Evolutionary conservation across 2,888 invertebrate species (phyloP).

Genomic region (Caradrina clavipalpis): DNA sequence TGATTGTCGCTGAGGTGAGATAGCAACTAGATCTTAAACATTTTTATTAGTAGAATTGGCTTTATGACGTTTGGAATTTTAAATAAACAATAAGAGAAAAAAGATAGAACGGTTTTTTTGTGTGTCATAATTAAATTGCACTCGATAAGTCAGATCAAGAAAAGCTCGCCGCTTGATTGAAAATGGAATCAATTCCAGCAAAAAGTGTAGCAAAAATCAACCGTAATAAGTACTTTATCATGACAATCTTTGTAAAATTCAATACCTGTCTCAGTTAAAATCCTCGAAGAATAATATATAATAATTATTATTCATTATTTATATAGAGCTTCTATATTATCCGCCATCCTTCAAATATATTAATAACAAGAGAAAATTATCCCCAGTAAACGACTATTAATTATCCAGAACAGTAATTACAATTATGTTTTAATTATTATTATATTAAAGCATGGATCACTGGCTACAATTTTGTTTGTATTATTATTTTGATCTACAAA

Average conservation of each 20-base stretch:
- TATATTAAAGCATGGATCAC: conserved; percentile 14
- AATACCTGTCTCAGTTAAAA: neutral
- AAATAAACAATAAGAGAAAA: too few relatives aligned
- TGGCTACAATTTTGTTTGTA: conserved; percentile 20
- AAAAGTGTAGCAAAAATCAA: neutral
- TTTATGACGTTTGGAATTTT: too few relatives aligned
- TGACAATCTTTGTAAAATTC: neutral
- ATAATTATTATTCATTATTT: neutral
- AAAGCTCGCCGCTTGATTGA: too few relatives aligned
- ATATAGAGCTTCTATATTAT: conserved; percentile 11
- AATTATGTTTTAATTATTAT: conserved; percentile 35
- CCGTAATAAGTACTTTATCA: neutral
- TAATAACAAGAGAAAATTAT: conserved; percentile 34
- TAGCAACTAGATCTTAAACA: too few relatives aligned
- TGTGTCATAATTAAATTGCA: too few relatives aligned
- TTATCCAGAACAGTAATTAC: conserved; percentile 38
- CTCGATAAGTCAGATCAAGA: too few relatives aligned
- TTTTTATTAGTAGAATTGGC: too few relatives aligned
- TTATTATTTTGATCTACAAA: conserved; percentile 24
- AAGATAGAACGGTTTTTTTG: too few relatives aligned
- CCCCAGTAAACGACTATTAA: conserved; percentile 26
- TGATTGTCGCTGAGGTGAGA: too few relatives aligned
- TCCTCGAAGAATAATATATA: neutral
- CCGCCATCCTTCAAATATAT: conserved; percentile 18
- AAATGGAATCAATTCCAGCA: too few relatives aligned